Conservation (phyloP, 2,888 invertebrate genomes). For the Dasysyrphus albostriatus region DNA sequence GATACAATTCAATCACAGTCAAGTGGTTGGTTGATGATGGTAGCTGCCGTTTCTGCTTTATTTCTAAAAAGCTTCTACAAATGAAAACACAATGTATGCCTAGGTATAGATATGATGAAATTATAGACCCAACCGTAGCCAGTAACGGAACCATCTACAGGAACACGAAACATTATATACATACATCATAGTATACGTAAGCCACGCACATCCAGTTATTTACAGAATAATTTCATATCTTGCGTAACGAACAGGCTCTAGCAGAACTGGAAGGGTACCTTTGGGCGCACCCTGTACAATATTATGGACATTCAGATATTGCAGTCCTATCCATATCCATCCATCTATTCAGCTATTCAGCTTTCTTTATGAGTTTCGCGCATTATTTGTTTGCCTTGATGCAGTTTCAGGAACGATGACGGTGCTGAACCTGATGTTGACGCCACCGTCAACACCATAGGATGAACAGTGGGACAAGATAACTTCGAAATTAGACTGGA, state of each 20-base stretch:
- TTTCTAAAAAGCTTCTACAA: conserved; percentile 55
- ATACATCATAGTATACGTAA: conserved; percentile 8
- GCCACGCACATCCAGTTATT: conserved; percentile 61
- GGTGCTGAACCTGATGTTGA: conserved; percentile 1
- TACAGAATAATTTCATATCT: conserved; percentile 67
- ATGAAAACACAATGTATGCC: conserved; percentile 52
- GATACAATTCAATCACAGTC: conserved; percentile 63
- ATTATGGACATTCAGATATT: background rate
- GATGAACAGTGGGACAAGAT: background rate
- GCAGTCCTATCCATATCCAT: conserved; percentile 2
- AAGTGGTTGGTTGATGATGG: conserved; percentile 19
- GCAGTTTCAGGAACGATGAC: conserved; percentile 38
- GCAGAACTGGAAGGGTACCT: conserved; percentile 3
- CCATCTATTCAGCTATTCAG: conserved; percentile 38
- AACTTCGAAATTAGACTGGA: background rate
- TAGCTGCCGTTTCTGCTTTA: conserved; percentile 10
- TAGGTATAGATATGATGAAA: conserved; percentile 32
- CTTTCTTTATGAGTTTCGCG: conserved; percentile 58
- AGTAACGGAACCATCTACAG: background rate
- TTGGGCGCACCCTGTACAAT: background rate
- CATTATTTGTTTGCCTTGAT: conserved; percentile 55
- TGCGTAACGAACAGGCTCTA: conserved; percentile 48
- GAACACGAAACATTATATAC: conserved; percentile 1
- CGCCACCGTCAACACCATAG: background rate
- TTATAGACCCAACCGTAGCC: conserved; percentile 17